Base-by-base conservation (phyloP, 2,797 vertebrate species). In the Danio albolineatus region DNA sequence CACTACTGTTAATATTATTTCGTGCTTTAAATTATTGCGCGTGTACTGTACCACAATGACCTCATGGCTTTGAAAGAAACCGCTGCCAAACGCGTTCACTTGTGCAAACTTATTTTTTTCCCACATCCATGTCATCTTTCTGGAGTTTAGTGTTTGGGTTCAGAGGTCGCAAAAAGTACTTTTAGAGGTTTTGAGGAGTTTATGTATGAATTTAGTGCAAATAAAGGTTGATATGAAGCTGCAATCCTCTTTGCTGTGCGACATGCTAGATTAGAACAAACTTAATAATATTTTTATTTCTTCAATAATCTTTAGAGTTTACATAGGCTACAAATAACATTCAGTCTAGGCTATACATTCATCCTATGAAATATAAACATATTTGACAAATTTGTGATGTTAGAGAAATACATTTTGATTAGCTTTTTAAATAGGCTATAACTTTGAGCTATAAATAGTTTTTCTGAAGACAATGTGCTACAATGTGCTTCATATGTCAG, bases 1-100 rank as follows among this genome's bases (percentile, higher is more conserved):
- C 44, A 74, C 12, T 41, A 10, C 41, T 17, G 48, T 73, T 72
- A 60, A 4, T 4, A 71, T 44, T 66, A 39, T 59, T 59, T 48
- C 82, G 38, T 73, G 61, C 74, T 49, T 36, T 39, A 69, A 59
- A 39, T 73, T 4, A 0, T 14, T 44, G 16, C 17, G 75, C 86
- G 88, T 88, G 88, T 90, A 87, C 81, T 88, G 88, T 90, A 87
- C 81, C 78, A 73, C 48, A 28, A 48, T 73, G 36, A 0, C 10
- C 17, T 39, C 43, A 51, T 14, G 48, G 44, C 12, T 6, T 3
- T 76, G 5, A 66, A 43, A 5, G 17, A 7, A 6, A 8, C 14
- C 5, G 8, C 17, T 48, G 7, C 21, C 13, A 65, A 73, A 16
- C 39, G 39, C 28, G 19, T 60, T 46, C 41, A n/a, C 43, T 36